Conservation (phyloP, 2,797 vertebrate genomes). For the Thalassophryne amazonica region DNA sequence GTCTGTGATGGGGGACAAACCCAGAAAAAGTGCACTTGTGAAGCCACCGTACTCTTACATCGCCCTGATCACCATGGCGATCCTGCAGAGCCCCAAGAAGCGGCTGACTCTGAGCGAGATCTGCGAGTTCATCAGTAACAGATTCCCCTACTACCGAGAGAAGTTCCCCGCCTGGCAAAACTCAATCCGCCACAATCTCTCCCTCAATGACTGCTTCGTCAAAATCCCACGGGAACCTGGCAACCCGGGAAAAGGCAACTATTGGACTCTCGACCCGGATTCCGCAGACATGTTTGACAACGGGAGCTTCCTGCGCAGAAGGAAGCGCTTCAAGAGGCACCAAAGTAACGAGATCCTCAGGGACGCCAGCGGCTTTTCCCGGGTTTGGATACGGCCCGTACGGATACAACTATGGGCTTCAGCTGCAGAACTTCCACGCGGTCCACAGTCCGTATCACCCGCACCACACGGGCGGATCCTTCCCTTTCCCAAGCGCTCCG, state of each 20-base stretch:
- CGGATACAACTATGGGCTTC: constrained; percentile 94
- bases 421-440: constrained; percentile 89
- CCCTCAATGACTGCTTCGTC: constrained; percentile 96
- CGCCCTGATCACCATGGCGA: constrained; percentile 94
- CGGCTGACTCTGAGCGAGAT: constrained; percentile 93
- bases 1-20: constrained; percentile 68
- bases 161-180: constrained; percentile 98
- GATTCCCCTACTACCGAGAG: constrained; percentile 95
- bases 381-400: constrained; percentile 94
- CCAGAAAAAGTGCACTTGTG: constrained; percentile 86
- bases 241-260: constrained; percentile 96
- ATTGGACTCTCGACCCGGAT: constrained; percentile 94
- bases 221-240: constrained; percentile 91
- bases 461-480: constrained; percentile 75
- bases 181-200: constrained; percentile 95
- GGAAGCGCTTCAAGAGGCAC: constrained; percentile 94
- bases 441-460: constrained; percentile 79
- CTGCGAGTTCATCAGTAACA: constrained; percentile 94
- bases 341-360: constrained; percentile 84
- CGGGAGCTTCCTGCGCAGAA: constrained; percentile 89
- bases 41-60: constrained; percentile 96
- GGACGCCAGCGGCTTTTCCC: constrained; percentile 87
- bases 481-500: constrained; percentile 80
- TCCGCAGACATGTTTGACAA: constrained; percentile 97
- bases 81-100: constrained; percentile 94